Conservation (phyloP, 2,113 vertebrate species). For the Aegotheles bennettii region DNA sequence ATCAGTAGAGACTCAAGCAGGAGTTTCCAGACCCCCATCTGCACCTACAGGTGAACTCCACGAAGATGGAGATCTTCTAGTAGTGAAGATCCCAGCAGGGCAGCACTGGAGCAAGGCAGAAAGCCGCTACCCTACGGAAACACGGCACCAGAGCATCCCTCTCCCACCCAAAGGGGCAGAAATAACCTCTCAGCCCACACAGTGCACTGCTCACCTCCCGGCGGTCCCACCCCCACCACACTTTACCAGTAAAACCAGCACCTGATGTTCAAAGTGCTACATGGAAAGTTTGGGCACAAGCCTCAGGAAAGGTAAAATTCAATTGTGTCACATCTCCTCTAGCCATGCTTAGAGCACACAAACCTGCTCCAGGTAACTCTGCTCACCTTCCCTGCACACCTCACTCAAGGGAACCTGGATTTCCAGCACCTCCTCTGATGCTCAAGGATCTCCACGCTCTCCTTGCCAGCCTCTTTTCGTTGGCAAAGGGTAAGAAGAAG, state of each 20-base stretch:
- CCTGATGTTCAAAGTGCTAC: fast-evolving
- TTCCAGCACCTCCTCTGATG: background rate
- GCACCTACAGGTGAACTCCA: background rate
- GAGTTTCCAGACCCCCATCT: background rate
- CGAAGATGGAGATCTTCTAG: too few species aligned
- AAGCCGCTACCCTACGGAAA: background rate
- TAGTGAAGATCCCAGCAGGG: fast-evolving
- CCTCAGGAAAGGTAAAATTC: background rate
- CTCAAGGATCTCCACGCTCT: background rate
- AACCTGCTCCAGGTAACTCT: background rate
- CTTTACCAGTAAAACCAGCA: background rate
- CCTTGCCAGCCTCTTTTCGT: background rate
- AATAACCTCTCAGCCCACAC: background rate
- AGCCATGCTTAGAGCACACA: background rate
- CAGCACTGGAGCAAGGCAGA: background rate
- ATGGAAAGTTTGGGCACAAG: fast-evolving
- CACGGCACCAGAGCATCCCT: fast-evolving
- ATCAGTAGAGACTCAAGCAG: background rate
- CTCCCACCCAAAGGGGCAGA: background rate
- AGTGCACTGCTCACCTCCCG: fast-evolving
- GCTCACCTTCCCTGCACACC: fast-evolving
- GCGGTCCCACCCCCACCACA: background rate
- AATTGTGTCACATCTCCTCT: background rate
- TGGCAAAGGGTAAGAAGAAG: background rate
- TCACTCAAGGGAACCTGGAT: background rate